Base-by-base conservation (phyloP, 2,888 invertebrate genomes). In the Elysia crispata region DNA sequence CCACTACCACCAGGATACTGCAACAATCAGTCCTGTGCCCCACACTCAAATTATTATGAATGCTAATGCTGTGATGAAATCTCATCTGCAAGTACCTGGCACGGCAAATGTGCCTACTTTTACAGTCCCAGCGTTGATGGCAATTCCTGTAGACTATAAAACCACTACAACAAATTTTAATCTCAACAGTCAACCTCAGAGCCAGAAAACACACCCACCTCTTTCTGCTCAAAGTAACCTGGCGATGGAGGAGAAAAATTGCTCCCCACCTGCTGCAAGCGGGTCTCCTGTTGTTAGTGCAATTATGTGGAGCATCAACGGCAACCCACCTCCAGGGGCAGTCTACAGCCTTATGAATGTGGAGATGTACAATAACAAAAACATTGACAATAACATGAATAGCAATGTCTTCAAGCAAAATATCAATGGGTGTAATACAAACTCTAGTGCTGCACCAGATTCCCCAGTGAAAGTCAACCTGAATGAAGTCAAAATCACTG, bases 141-240 rank as follows among this genome's bases (percentile, higher is more conserved):
- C 76, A n/a, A 60, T 78, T 28, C 78, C 78, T 20, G 15, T 78
- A 13, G 73, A 73, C 15, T 73, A n/a, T 23, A 49, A 72, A 23
- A 73, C 31, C 1, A 31, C n/a, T 62, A 41, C 49, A 20, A 25
- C 54, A 25, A 78, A 64, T 66, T 49, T 66, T 33, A 78, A 78
- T 23, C 50, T 73, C 15, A 73, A 78, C 72, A 73, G 77, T 57
- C 69, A 70, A 15, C 77, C 70, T 54, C 25, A 41, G 8, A 70
- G 70, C 41, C 41, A 41, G 41, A 41, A 41, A 41, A 11, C 41
- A 41, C 41, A 3, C 5, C 41, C 41, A 11, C 11, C 41, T 11
- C 41, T 6, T 41, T 41, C 41, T 3, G 41, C 41, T 41, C 41
- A 11, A 6, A 41, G 41, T 3, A 41, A 3, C 5, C 41, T 41